Percentiles rank a stretch among this genome's conserved stretches.
These are phyloP conservation scores for Archocentrus centrarchus DNA, from an alignment of 2,113 vertebrate species.

Conservation along the genomic window DNA sequence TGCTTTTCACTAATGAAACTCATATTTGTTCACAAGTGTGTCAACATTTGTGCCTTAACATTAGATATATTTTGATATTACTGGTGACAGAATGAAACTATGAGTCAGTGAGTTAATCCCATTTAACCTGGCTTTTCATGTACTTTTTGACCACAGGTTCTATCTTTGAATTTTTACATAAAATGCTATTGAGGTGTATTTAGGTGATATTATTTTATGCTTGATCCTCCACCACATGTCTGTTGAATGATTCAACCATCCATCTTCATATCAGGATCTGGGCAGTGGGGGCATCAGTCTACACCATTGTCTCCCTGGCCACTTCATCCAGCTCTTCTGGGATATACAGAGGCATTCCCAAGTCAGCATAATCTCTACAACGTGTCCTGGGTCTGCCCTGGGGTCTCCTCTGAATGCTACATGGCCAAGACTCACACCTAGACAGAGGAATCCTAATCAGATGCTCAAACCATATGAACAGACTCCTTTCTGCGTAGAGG, in stretches of 20 bases:
- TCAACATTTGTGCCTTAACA: too few relatives aligned
- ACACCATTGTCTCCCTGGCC: fast-evolving
- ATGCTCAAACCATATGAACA: neutral
- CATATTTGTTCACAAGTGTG: too few relatives aligned
- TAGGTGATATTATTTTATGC: neutral
- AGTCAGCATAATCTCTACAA: neutral
- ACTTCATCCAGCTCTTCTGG: neutral
- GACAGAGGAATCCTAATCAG: neutral
- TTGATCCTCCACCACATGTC: neutral
- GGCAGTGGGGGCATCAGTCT: too few relatives aligned
- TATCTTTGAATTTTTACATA: neutral
- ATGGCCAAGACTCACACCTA: neutral
- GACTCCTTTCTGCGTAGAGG: neutral
- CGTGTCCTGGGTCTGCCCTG: neutral
- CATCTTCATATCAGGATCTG: neutral
- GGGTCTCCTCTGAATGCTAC: neutral
- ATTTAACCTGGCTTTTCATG: neutral
- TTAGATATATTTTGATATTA: neutral
- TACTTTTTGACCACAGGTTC: neutral
- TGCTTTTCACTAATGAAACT: too few relatives aligned
- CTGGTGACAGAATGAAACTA: neutral
- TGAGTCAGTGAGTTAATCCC: neutral
- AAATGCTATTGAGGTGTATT: neutral
- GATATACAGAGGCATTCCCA: neutral
- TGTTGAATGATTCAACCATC: neutral